Percentiles rank a stretch among this genome's conserved stretches.
Conservation (phyloP, 2,888 invertebrate genomes). For the Hipparchia sbordonii region DNA sequence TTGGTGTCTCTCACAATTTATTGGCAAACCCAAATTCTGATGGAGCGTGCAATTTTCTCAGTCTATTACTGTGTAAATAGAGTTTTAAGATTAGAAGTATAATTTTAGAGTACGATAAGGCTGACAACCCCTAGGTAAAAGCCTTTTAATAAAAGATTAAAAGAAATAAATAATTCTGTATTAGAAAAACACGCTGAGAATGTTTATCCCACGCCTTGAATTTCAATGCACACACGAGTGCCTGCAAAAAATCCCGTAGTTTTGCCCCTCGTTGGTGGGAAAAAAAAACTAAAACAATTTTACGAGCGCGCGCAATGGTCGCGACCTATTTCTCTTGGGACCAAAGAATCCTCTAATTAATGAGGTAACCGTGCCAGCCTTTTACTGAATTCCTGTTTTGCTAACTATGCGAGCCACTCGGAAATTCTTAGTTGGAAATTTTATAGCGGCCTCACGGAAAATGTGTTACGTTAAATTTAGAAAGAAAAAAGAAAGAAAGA, state of each 20-base stretch:
- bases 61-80: too few species aligned
- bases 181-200: slow-evolving; percentile 9
- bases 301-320: slow-evolving; percentile 28
- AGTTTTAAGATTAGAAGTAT: too few species aligned
- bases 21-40: too few species aligned
- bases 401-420: slow-evolving; percentile 40
- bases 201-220: slow-evolving; percentile 28
- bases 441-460: slow-evolving; percentile 5
- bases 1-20: too few species aligned
- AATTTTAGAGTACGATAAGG: too few species aligned
- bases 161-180: slow-evolving; percentile 1
- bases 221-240: slow-evolving; percentile 32
- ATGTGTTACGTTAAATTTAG: slow-evolving; percentile 3
- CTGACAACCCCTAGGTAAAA: too few species aligned
- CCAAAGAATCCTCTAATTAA: slow-evolving; percentile 39
- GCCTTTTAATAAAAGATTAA: too few species aligned
- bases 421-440: slow-evolving; percentile 20
- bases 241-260: slow-evolving; percentile 29
- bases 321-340: slow-evolving; percentile 34
- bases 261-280: slow-evolving; percentile 21
- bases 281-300: slow-evolving; percentile 33
- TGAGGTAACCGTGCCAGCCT: slow-evolving; percentile 37
- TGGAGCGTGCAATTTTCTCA: too few species aligned
- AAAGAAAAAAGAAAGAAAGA: background rate
- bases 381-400: slow-evolving; percentile 27